Conservation (phyloP, 2,797 vertebrate genomes). For the Labroides dimidiatus region DNA sequence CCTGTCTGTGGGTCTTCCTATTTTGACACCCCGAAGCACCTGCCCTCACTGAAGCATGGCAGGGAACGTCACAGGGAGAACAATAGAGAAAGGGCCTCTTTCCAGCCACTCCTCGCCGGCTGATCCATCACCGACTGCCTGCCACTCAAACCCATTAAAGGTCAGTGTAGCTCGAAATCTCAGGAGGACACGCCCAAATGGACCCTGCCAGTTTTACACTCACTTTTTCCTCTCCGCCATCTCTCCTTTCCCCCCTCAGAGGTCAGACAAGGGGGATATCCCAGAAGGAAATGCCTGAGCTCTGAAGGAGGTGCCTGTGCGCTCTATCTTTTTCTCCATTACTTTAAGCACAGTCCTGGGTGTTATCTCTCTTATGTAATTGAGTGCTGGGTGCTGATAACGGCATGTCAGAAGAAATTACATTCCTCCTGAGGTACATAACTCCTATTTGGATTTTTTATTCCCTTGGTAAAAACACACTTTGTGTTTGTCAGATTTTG, state of each 20-base stretch:
- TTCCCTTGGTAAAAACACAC: too few relatives aligned
- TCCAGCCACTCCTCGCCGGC: constrained; percentile 68
- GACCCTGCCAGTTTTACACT: constrained; percentile 66
- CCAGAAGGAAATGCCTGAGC: constrained; percentile 82
- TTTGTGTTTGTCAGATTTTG: too few relatives aligned
- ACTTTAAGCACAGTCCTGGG: constrained; percentile 63
- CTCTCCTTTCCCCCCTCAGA: constrained; percentile 69
- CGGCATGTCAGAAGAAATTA: constrained; percentile 51
- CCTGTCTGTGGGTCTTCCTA: constrained; percentile 81
- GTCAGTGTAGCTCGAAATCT: constrained; percentile 66
- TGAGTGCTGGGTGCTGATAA: constrained; percentile 61
- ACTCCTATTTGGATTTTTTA: constrained; percentile 8
- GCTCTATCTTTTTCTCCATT: constrained; percentile 46
- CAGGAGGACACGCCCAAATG: constrained; percentile 68
- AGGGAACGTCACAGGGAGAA: constrained; percentile 69
- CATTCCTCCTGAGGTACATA: constrained; percentile 23
- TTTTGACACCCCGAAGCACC: constrained; percentile 85
- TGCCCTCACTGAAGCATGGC: constrained; percentile 81
- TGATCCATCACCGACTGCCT: constrained; percentile 61
- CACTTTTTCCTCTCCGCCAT: constrained; percentile 75
- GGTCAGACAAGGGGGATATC: constrained; percentile 77
- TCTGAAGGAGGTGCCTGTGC: constrained; percentile 72
- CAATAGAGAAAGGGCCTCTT: constrained; percentile 78
- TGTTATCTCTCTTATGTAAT: constrained; percentile 74
- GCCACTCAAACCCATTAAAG: constrained; percentile 77